Evolutionary conservation across 2,888 invertebrate species (phyloP).

Genomic region (Campopleginae sp.): DNA sequence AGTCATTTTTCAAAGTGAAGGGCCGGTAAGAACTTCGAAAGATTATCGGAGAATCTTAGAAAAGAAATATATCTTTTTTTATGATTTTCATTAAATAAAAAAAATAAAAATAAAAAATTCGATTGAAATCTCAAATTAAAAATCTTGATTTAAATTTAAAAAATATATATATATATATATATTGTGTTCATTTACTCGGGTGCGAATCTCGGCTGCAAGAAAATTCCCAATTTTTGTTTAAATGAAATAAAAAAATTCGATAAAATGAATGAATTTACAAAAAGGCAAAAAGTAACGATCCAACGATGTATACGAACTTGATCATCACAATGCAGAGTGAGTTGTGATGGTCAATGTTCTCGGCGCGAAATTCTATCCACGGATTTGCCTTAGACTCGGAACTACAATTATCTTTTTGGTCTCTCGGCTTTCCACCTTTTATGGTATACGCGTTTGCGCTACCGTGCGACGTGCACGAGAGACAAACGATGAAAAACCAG

Average conservation of each 20-base stretch:
- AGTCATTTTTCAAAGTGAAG: too few species aligned
- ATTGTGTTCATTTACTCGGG: too few species aligned
- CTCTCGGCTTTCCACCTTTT: conserved; percentile 48
- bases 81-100: too few species aligned
- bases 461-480: conserved; percentile 39
- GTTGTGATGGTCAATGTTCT: background rate
- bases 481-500: conserved; percentile 52
- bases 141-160: too few species aligned
- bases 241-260: background rate
- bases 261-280: too few species aligned
- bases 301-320: background rate
- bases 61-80: too few species aligned
- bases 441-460: conserved; percentile 36
- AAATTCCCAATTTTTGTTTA: background rate
- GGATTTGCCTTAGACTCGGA: background rate
- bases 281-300: too few species aligned
- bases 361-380: background rate
- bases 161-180: background rate
- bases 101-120: too few species aligned
- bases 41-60: too few species aligned
- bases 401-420: conserved; percentile 17
- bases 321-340: background rate
- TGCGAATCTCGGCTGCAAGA: too few species aligned
- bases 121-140: too few species aligned
- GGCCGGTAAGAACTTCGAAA: too few species aligned